These are phyloP conservation scores for Pelobates fuscus DNA, from an alignment of 2,113 vertebrate genomes.

Conservation along the genomic window DNA sequence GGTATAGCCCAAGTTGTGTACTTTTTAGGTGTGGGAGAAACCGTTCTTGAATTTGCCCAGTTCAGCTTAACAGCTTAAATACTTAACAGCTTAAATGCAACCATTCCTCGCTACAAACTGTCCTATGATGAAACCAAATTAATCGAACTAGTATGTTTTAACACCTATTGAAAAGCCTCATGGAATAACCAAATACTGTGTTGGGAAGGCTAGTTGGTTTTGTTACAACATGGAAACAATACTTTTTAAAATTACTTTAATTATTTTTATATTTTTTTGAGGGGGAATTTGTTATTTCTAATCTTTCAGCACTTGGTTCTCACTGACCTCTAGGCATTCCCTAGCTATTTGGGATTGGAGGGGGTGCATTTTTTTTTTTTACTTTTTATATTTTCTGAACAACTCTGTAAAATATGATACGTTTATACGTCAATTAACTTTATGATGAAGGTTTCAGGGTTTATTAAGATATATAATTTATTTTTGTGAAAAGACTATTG, in stretches of 20 bases:
- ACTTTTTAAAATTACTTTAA: no score
- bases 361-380: neutral
- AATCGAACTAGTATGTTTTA: neutral
- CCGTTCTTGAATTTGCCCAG: conserved; percentile 70
- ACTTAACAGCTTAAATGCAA: conserved; percentile 8
- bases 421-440: no score
- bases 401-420: no score
- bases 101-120: conserved; percentile 15
- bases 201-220: neutral
- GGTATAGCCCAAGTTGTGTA: conserved; percentile 81
- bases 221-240: neutral
- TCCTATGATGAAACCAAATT: neutral
- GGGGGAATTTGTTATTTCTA: no score
- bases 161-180: neutral
- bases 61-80: conserved; percentile 64
- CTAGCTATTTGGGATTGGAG: neutral
- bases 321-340: conserved; percentile 14
- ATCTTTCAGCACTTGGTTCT: neutral
- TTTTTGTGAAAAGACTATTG: no score
- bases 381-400: neutral
- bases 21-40: conserved; percentile 76
- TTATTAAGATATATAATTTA: no score
- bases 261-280: neutral
- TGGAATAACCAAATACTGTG: neutral
- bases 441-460: no score